Evolutionary conservation across 2,797 vertebrate species (phyloP).

Genomic region (Nasua narica): DNA sequence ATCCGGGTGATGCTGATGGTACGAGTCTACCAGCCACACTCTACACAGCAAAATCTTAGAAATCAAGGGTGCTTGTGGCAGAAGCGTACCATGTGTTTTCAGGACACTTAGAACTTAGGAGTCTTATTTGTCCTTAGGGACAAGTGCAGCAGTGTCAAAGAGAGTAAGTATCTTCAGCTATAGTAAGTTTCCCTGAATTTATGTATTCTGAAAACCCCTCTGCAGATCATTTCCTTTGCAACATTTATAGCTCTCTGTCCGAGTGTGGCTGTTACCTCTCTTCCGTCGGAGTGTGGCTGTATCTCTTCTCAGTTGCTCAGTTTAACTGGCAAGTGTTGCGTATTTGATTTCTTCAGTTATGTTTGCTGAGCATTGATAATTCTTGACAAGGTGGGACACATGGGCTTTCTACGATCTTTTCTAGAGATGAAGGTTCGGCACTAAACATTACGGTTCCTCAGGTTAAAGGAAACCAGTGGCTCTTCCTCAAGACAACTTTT

Average conservation of each 20-base stretch:
- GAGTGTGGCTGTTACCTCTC: neutral
- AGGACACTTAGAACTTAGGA: neutral
- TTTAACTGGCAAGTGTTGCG: neutral
- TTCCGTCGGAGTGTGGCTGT: neutral
- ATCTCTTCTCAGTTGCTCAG: neutral
- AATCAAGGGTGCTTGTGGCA: neutral
- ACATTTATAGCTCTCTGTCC: neutral
- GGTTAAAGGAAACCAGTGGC: neutral
- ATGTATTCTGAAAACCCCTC: slow-evolving; percentile 6
- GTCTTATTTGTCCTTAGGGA: neutral
- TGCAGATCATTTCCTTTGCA: neutral
- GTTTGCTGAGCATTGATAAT: neutral
- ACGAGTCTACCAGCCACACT: neutral
- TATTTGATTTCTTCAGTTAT: neutral
- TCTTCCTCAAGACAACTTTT: neutral
- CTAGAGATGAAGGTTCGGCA: neutral
- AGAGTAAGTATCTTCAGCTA: neutral
- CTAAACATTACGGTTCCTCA: neutral
- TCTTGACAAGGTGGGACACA: neutral
- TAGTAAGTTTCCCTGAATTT: neutral
- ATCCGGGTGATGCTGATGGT: neutral
- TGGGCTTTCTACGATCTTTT: neutral
- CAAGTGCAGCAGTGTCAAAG: neutral
- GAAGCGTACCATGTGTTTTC: neutral
- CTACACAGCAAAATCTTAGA: neutral